Evolutionary conservation across 2,888 invertebrate species (phyloP).

Genomic region (Mesodorylaimus sp.): DNA sequence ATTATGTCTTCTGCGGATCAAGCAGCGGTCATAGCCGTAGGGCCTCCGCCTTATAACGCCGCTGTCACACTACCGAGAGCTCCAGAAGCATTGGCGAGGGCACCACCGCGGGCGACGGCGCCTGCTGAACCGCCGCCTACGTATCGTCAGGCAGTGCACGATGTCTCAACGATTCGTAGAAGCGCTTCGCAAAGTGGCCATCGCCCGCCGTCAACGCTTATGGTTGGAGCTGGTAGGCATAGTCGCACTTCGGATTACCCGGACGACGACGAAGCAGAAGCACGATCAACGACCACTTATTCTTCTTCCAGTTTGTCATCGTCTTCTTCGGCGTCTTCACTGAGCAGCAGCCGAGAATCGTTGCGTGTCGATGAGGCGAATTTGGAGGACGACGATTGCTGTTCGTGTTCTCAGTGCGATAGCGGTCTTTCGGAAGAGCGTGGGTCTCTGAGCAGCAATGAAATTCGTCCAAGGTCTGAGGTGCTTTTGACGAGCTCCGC

Average conservation of each 20-base stretch:
- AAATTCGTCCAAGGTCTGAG: not conserved
- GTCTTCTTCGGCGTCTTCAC: not conserved
- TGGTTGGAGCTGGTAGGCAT: not conserved
- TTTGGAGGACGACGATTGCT: not conserved
- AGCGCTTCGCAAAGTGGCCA: too few species aligned
- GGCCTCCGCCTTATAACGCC: not conserved
- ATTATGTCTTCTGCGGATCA: too few species aligned
- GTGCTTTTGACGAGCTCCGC: too few species aligned
- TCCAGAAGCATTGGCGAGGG: not conserved
- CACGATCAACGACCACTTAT: not conserved
- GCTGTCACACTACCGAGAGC: not conserved
- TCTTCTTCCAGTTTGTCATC: not conserved
- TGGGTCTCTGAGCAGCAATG: not conserved
- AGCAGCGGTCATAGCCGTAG: too few species aligned
- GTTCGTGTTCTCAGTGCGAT: not conserved
- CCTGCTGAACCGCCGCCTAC: not conserved
- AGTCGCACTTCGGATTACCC: not conserved
- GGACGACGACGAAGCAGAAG: not conserved
- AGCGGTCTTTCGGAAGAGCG: not conserved
- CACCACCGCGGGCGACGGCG: not conserved
- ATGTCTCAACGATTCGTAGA: not conserved
- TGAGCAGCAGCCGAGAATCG: not conserved
- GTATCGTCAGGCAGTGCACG: not conserved
- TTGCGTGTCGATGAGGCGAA: not conserved
- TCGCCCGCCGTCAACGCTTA: not conserved